Evolutionary conservation across 2,113 vertebrate species (phyloP), one percentile per base, ranked within the genome.

Genomic region (Brachirus orientalis): DNA sequence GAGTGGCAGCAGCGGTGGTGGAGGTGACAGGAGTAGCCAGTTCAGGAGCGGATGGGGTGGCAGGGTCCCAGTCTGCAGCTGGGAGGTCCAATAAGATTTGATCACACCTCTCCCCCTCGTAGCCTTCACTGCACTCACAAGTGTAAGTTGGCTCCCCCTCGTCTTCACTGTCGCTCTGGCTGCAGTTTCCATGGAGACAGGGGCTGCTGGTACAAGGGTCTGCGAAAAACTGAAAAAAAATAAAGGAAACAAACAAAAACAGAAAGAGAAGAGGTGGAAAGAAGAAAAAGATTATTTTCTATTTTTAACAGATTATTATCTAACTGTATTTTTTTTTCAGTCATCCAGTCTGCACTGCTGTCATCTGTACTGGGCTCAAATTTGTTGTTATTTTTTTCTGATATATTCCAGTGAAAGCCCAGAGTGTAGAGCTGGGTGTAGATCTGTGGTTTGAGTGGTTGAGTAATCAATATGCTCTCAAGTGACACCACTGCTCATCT

Each of bases 151-250:
- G 84, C 41, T 85, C 66, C 0, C 83, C 87, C 47, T 59, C 55
- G 45, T 90, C 88, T 7, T 80, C 57, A 0, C 86, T 80, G 4
- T 55, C 52, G 0, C 79, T 89, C 59, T 45, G 86, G 90, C 95
- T 98, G 87, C 97, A 99, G 96, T 98, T 97, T 69, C 98, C 97
- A 96, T 98, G 95, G 94, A 89, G 93, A 97, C 98, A 99, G 41
- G 98, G 98, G 85, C 91, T 95, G 94, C 95, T 97, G 89, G 92
- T 89, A 77, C 98, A 99, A 41, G 95, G 94, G 88, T 98, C 96
- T 86, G 87, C 92, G 88, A 96, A 90, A 88, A 97, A 95, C 98
- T 99, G 64, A 66, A 62, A 92, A 52, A 66, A 71, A 3, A 84
- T 90, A 66, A 70, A 3, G 84, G 89, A 57, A 79, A 77, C 36